Base-by-base conservation (phyloP, 2,797 vertebrate genomes). In the Acanthurus lineatus region DNA sequence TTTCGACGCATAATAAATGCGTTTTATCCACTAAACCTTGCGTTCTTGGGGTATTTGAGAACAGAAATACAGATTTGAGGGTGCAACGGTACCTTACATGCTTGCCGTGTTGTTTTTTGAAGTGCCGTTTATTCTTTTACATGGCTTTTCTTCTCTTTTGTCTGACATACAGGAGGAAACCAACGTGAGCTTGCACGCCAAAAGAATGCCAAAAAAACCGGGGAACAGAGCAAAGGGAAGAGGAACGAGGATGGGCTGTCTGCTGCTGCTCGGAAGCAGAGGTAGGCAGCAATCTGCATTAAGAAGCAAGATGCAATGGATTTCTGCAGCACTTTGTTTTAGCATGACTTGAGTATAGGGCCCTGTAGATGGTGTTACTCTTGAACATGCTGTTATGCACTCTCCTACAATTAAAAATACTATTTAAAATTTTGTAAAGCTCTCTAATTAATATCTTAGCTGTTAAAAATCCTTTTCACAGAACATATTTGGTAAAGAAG, bases 181-280 rank as follows among this genome's bases (percentile, higher is more conserved):
- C 97, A 98, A 89, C 97, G 97, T 86, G 97, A 98, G 91, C 96
- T 97, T 85, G 97, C 97, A 76, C 96, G 97, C 83, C 88, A 89
- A 85, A 98, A 98, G 89, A 94, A 96, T 85, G 96, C 97, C 87
- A 98, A 98, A 83, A 98, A 98, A 93, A 89, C 91, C 17, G 92
- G 3, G 25, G 97, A 97, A 2, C 73, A 70, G 0, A 76, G 77
- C 69, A 98, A 97, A 92, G 95, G 95, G 48, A 98, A 97, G 90
- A 95, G 93, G 80, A 69, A 68, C 15, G 97, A 97, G 0, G 97
- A 98, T 78, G 97, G 97, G 62, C 95, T 98, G 86, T 97, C 97
- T 68, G 96, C 97, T 78, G 96, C 97, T 54, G 97, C 97, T 75
- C 93, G 97, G 51, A 98, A 98, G 94, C 96, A 96, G 93, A 97